phyloP scores from a whole-genome alignment of 2,797 vertebrate species.

The Phataginus tricuspis region DNA sequence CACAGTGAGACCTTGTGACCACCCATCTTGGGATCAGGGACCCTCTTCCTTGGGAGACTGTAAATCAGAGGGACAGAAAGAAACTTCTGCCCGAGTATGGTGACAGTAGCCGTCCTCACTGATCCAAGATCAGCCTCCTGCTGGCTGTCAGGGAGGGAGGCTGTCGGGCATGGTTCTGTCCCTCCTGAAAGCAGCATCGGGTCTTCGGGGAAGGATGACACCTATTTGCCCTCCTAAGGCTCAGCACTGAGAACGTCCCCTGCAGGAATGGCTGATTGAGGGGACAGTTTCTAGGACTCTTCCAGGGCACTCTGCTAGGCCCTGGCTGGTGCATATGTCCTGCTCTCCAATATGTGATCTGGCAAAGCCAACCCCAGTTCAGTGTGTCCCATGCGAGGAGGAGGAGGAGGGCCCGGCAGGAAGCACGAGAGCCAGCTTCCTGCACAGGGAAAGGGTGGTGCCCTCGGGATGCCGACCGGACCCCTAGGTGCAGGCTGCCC shows the following conservation, averaged over 20 bases:
- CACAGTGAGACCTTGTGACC: background rate
- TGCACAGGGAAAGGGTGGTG: background rate
- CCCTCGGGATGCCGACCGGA: background rate
- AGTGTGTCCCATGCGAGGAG: background rate
- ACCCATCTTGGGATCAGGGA: background rate
- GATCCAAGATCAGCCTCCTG: background rate
- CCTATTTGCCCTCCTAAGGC: background rate
- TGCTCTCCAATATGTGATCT: background rate
- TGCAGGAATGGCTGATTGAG: background rate
- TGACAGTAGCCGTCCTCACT: background rate
- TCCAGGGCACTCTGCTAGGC: background rate
- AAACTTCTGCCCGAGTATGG: background rate
- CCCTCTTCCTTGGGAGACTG: background rate
- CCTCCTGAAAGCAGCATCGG: background rate
- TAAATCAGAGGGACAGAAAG: background rate
- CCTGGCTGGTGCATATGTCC: background rate
- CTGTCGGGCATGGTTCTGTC: rapidly evolving
- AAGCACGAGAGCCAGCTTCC: background rate
- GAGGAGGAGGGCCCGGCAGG: background rate
- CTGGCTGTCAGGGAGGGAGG: background rate
- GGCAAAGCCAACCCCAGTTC: background rate
- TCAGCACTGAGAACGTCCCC: background rate
- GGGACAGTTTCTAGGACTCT: background rate
- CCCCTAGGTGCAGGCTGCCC: background rate
- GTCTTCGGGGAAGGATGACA: background rate